These are phyloP conservation scores for Protobothrops flavoviridis DNA, from an alignment of 2,113 vertebrate species.

Conservation along the genomic window DNA sequence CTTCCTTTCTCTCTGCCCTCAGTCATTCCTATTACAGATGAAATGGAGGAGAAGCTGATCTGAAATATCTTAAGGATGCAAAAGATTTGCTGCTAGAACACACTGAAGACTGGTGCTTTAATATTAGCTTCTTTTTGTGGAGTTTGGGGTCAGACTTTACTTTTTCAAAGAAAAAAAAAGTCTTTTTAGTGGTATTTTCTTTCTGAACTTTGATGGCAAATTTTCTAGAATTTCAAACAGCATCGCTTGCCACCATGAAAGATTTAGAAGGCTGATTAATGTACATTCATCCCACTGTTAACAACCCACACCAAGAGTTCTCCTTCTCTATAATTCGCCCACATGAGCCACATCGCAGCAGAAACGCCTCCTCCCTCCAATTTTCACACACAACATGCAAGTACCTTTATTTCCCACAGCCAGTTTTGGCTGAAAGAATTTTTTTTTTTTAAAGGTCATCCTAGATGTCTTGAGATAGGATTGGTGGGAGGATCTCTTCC, in stretches of 20 bases:
- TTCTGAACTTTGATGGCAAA: slow-evolving; percentile 27
- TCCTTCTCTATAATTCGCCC: slow-evolving; percentile 12
- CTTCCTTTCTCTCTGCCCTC: neutral
- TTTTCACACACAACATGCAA: neutral
- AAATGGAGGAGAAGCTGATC: neutral
- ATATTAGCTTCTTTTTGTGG: neutral
- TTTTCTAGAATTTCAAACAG: slow-evolving; percentile 13
- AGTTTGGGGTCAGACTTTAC: no score
- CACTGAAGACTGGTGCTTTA: neutral
- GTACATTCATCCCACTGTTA: neutral
- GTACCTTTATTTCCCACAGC: neutral
- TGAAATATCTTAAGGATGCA: neutral
- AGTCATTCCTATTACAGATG: neutral
- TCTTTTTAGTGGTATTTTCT: neutral
- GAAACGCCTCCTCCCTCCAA: neutral
- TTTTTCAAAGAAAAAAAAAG: slow-evolving; percentile 23
- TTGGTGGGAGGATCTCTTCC: neutral
- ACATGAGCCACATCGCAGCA: neutral
- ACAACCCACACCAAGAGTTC: neutral
- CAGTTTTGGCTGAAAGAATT: neutral
- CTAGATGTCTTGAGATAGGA: neutral
- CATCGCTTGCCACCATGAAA: neutral
- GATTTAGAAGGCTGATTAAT: neutral
- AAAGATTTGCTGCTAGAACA: neutral
- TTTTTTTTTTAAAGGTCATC: neutral